Base-by-base conservation (phyloP, 2,797 vertebrate species). In the Oryzias sinensis region DNA sequence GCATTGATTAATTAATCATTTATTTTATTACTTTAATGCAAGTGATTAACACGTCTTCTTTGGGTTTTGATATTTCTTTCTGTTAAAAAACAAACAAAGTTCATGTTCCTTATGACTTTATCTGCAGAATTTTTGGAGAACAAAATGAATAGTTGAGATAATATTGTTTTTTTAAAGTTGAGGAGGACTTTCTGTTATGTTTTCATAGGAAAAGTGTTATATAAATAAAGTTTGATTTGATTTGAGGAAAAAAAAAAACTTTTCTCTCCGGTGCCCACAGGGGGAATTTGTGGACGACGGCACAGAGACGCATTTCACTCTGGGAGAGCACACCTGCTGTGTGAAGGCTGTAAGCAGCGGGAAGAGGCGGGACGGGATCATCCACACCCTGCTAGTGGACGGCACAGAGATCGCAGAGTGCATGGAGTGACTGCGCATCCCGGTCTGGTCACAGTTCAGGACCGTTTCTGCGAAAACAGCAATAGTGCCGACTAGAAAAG, bases 271-370 rank as follows among this genome's bases (percentile, higher is more conserved):
- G 16, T 4, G 4, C 6, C 42, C 49, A 24, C 77, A 99, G 97
- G 97, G 96, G 18, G 97, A 98, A 90, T 99, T 99, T 84, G 97
- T 99, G 56, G 97, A 99, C 0, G 96, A 99, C 1, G 97, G 97
- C 52, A 98, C 97, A 1, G 97, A 99, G 84, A 99, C 97, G 0
- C 97, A 98, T 84, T 99, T 99, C 89, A 93, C 83, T 2, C 84
- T 99, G 2, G 93, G 91, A 18, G 87, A 92, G 56, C 95, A 98
- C 53, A 92, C 91, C 77, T 99, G 97, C 86, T 96, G 89, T 65
- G 95, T 99, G 83, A 99, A 98, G 77, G 97, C 97, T 0, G 94
- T 99, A 79, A 99, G 97, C 74, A 99, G 97, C 25, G 97, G 97
- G 9, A 97, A 95, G 86, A 91, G 93, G 62, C 93, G 91, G 71